Conservation (phyloP, 2,797 vertebrate genomes). For the Tamandua tetradactyla region DNA sequence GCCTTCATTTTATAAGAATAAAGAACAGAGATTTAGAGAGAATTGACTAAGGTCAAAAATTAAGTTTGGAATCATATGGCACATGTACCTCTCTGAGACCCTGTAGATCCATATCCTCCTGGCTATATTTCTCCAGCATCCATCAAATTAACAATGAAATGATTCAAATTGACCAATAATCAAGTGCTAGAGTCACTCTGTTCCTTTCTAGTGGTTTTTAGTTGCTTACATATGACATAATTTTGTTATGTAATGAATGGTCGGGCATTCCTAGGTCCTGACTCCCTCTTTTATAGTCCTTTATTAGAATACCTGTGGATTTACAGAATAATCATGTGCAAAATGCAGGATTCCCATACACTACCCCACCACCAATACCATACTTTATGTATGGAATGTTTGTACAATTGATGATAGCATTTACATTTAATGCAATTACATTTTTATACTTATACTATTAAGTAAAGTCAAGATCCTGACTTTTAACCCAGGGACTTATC, state of each 20-base stretch:
- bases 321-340: no score
- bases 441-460: background rate
- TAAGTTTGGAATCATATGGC: background rate
- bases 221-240: background rate
- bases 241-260: background rate
- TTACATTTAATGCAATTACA: no score
- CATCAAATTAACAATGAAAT: background rate
- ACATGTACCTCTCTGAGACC: background rate
- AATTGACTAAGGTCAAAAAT: background rate
- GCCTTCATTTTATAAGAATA: constrained; percentile 18
- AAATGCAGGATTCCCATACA: no score
- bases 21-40: background rate
- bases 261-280: no score
- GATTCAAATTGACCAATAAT: background rate
- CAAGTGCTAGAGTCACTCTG: background rate
- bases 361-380: no score
- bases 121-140: background rate
- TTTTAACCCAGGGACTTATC: background rate
- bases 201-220: background rate
- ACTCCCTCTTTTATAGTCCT: no score
- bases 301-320: no score
- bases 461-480: background rate
- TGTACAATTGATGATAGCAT: background rate
- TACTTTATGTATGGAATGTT: no score
- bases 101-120: background rate